These are phyloP conservation scores for Teleopsis dalmanni DNA, from an alignment of 1,140 invertebrate species.

Conservation along the genomic window DNA sequence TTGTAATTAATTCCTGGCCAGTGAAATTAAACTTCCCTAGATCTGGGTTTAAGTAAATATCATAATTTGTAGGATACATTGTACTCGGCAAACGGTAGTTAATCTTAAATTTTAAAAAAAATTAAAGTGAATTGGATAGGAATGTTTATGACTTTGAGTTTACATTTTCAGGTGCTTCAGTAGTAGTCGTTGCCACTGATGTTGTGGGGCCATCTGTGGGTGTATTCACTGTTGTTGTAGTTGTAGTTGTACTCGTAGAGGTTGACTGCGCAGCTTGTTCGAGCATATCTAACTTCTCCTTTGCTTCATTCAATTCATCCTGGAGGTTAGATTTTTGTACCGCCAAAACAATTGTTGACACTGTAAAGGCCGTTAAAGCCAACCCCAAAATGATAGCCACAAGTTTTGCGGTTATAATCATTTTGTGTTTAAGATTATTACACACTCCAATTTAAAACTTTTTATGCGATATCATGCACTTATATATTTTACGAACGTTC, in stretches of 20 bases:
- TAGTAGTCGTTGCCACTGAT: constrained; percentile 5
- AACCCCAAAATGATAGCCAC: constrained; percentile 30
- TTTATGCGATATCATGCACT: too few species aligned
- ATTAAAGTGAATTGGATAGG: not conserved
- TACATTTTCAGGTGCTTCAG: not conserved
- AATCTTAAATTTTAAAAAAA: constrained; percentile 19
- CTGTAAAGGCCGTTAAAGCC: constrained; percentile 40
- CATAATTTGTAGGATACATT: constrained; percentile 65
- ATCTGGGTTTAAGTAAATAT: constrained; percentile 67
- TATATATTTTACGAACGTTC: too few species aligned
- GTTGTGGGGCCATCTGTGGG: not conserved
- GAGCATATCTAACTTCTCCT: constrained; percentile 25
- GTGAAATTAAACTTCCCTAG: constrained; percentile 59
- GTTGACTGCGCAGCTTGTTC: constrained; percentile 17
- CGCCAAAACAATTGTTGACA: constrained; percentile 45
- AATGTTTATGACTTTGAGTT: not conserved
- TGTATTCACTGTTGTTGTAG: constrained; percentile 1
- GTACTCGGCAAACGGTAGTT: constrained; percentile 56
- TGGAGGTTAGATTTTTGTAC: constrained; percentile 31
- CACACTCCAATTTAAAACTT: too few species aligned
- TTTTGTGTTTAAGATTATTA: constrained; percentile 13
- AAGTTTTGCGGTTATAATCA: constrained; percentile 37
- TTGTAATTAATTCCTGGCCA: constrained; percentile 61
- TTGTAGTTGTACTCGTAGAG: constrained; percentile 14
- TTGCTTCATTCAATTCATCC: constrained; percentile 25